A percentile compares a stretch with the other conserved stretches of the same genome.
Evolutionary conservation across 2,797 vertebrate genomes (phyloP).

Genomic region (Pitangus sulphuratus): DNA sequence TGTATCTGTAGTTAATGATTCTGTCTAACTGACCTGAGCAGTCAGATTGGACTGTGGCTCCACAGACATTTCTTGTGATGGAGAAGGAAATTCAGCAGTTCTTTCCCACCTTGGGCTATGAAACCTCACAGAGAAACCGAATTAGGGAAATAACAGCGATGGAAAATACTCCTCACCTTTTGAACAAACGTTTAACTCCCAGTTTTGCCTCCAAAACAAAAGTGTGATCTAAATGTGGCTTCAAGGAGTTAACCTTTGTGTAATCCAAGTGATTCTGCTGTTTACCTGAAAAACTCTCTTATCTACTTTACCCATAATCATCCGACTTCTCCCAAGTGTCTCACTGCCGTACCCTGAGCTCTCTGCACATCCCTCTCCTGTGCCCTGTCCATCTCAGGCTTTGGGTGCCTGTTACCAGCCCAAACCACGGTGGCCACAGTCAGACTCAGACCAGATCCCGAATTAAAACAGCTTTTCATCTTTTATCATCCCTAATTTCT

Average conservation of each 20-base stretch:
- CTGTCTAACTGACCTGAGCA: not conserved
- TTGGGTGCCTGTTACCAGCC: not conserved
- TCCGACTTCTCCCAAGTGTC: not conserved
- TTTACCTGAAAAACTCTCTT: not conserved
- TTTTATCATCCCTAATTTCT: not conserved
- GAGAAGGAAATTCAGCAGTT: not conserved
- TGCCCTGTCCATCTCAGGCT: not conserved
- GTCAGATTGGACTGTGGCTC: not conserved
- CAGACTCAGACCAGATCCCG: not conserved
- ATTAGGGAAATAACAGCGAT: not conserved
- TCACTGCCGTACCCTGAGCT: not conserved
- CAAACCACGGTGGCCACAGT: accelerated
- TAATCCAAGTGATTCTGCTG: not conserved
- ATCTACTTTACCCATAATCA: not conserved
- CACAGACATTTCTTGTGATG: not conserved
- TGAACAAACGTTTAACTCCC: not conserved
- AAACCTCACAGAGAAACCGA: not conserved
- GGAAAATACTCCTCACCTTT: not conserved
- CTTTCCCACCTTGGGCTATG: not conserved
- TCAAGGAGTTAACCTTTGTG: not conserved
- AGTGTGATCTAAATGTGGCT: not conserved
- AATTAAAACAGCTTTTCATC: not conserved
- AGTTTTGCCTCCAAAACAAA: not conserved
- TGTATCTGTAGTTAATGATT: not conserved
- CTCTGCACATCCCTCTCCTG: not conserved